These are phyloP conservation scores for Spizella passerina DNA, from an alignment of 2,797 vertebrate species.

Conservation along the genomic window DNA sequence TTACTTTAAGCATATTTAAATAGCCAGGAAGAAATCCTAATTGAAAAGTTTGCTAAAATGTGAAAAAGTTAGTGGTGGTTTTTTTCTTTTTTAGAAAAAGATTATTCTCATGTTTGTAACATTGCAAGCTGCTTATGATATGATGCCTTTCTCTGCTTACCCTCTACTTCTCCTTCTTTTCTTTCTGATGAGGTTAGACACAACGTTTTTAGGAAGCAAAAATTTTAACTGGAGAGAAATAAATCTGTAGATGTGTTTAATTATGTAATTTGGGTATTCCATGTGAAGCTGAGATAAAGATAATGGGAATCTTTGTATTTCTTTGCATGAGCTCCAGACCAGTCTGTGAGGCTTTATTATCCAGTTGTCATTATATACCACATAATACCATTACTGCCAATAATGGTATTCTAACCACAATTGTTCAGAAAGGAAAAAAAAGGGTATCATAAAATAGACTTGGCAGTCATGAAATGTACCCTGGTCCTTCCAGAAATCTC, in stretches of 20 bases:
- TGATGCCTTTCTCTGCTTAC: not conserved
- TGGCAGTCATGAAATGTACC: not conserved
- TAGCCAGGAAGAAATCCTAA: conserved; percentile 74
- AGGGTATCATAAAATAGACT: not conserved
- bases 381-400: not conserved
- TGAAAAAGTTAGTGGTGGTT: conserved; percentile 55
- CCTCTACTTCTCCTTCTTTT: not conserved
- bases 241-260: not conserved
- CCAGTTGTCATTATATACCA: no score
- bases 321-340: not conserved
- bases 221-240: conserved; percentile 5
- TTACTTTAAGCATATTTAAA: conserved; percentile 91
- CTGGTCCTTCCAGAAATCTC: not conserved
- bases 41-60: conserved; percentile 77
- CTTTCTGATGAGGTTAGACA: not conserved
- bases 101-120: not conserved
- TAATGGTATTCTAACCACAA: not conserved
- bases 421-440: not conserved
- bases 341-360: not conserved
- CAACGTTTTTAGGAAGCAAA: not conserved
- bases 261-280: not conserved
- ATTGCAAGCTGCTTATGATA: conserved; percentile 5
- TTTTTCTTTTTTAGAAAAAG: not conserved
- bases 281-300: not conserved
- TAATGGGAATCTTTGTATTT: not conserved